phyloP scores from a whole-genome alignment of 2,113 vertebrate species.

The Pardalotus punctatus region DNA sequence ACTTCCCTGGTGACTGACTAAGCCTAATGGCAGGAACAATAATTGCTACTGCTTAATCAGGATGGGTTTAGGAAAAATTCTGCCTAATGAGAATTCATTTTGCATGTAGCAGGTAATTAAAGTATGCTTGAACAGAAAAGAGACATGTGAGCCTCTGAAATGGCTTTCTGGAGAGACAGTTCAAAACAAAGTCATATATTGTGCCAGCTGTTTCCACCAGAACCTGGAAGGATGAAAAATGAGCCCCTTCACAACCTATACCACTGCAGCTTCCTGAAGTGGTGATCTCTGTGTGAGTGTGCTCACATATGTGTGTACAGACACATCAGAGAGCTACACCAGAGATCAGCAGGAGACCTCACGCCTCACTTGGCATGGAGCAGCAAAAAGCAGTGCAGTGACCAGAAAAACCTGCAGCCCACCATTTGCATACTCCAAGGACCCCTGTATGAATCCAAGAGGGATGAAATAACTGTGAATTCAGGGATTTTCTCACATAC shows the following conservation, averaged over 20 bases:
- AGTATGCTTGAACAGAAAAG: background rate
- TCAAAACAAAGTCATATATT: background rate
- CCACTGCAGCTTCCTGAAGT: background rate
- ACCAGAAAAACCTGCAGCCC: background rate
- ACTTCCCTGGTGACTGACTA: slow-evolving; percentile 15
- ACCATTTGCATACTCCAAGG: background rate
- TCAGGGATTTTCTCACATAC: background rate
- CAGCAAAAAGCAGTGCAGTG: background rate
- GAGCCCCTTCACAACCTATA: background rate
- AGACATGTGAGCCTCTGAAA: background rate
- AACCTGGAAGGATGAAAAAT: background rate
- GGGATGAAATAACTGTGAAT: background rate
- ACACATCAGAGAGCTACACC: background rate
- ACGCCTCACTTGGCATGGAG: background rate
- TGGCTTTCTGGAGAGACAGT: background rate
- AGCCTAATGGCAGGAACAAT: slow-evolving; percentile 40
- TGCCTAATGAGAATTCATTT: slow-evolving; percentile 57
- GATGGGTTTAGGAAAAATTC: slow-evolving; percentile 15
- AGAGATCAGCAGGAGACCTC: background rate
- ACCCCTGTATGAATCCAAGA: background rate
- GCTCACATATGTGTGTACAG: accelerated
- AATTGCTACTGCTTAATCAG: slow-evolving; percentile 57
- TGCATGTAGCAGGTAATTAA: slow-evolving; percentile 37
- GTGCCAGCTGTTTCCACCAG: background rate
- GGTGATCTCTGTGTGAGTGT: background rate